phyloP scores from a whole-genome alignment of 2,888 invertebrate species.

The Emmelina monodactyla region DNA sequence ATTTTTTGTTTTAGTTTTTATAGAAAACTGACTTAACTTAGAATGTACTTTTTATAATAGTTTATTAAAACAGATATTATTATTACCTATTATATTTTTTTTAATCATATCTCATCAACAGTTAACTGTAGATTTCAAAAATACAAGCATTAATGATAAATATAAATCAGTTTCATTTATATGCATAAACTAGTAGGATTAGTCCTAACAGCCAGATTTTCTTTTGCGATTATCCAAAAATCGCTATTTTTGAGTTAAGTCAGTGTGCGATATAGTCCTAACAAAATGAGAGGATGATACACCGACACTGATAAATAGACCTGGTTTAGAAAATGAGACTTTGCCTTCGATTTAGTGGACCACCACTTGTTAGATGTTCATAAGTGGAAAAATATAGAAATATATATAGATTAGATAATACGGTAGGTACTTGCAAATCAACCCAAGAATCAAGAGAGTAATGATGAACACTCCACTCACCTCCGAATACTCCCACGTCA shows the following conservation, averaged over 20 bases:
- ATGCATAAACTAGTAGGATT: conserved; percentile 1
- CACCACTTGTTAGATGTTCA: too few species aligned
- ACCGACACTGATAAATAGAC: too few species aligned
- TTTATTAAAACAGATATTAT: conserved; percentile 2
- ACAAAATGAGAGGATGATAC: too few species aligned
- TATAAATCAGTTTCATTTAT: conserved; percentile 2
- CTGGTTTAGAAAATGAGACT: too few species aligned
- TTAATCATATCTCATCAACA: conserved; percentile 2
- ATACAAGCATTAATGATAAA: conserved; percentile 2
- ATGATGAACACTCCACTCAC: too few species aligned
- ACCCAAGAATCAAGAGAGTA: too few species aligned
- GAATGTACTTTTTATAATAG: conserved; percentile 3
- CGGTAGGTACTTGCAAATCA: too few species aligned
- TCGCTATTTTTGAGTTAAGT: conserved; percentile 6
- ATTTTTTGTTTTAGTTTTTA: conserved; percentile 4
- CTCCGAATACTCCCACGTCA: too few species aligned
- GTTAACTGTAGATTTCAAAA: not conserved
- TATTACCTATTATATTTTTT: not conserved
- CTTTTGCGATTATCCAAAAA: conserved; percentile 5
- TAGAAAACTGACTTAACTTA: conserved; percentile 5
- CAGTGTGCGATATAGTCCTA: conserved; percentile 4
- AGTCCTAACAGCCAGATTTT: not conserved
- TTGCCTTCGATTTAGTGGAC: too few species aligned
- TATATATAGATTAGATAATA: too few species aligned
- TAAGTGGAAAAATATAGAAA: too few species aligned